Base-by-base conservation (phyloP, 1,140 invertebrate species). In the Calephelis virginiensis region DNA sequence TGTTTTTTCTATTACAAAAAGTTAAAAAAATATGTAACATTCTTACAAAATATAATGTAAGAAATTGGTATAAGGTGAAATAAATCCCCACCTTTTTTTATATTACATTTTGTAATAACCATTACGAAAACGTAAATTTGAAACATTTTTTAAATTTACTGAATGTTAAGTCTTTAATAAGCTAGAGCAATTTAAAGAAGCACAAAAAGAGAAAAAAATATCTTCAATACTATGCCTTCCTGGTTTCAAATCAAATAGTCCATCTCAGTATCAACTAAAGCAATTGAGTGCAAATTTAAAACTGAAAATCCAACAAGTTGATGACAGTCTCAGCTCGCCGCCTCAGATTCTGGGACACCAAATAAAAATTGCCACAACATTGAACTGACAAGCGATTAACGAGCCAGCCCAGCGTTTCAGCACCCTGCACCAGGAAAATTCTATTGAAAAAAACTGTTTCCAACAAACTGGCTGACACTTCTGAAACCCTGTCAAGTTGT, bases 351-450 rank as follows among this genome's bases (percentile, higher is more conserved):
- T 8, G 17, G 14, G 8, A 10, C 37, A 59, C 53, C 10, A 59
- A 59, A 59, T 59, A 59, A 59, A 59, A 59, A 59, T 28, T 11
- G 53, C 53, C 53, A 38, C 53, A 59, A 59, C 53, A 59, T 59
- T 28, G 53, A 59, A 59, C 53, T 59, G 53, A 59, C 53, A 59
- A 38, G 53, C 53, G 53, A 59, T 59, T 59, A 59, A 59, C 53
- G 37, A 37, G 53, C 53, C 53, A 59, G 28, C 38, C 17, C 53
- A 37, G 37, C 37, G 53, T 59, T 38, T 37, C 53, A 59, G 53
- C 53, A n/a, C 14, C 50, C 53, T 38, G 53, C 10, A 8, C 50
- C 17, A 59, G 53, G 28, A 28, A 12, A 59, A 59, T 59, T 5
- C 17, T 37, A 38, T 59, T 59, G 53, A 59, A 59, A 59, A 59